Percentiles rank a stretch among this genome's conserved stretches.
Conservation (phyloP, 2,888 invertebrate genomes). For the Meganola albula region DNA sequence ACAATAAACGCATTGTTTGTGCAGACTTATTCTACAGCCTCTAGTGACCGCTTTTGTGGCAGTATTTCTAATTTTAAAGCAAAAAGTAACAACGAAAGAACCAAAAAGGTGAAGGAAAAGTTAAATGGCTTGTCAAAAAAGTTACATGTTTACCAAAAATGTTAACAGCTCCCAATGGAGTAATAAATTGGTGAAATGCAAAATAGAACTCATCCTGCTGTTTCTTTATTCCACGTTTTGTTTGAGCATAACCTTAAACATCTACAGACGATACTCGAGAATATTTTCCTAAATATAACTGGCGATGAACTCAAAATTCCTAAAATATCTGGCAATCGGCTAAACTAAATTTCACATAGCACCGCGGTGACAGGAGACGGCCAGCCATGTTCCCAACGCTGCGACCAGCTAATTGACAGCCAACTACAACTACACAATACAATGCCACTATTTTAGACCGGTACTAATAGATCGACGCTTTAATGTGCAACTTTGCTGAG, state of each 20-base stretch:
- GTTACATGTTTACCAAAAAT: no score
- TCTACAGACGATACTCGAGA: no score
- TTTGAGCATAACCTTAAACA: no score
- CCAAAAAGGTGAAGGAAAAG: no score
- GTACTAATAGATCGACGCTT: slow-evolving; percentile 29
- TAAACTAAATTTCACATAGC: slow-evolving; percentile 22
- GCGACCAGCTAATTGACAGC: slow-evolving; percentile 42
- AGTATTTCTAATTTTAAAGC: no score
- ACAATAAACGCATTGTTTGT: not conserved
- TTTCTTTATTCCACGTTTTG: no score
- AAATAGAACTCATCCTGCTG: no score
- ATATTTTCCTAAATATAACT: slow-evolving; percentile 2
- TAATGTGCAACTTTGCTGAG: slow-evolving; percentile 14
- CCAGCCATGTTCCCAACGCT: slow-evolving; percentile 17
- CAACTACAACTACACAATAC: slow-evolving; percentile 26
- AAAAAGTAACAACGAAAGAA: no score
- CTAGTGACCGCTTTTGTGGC: not conserved
- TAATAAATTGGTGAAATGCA: no score
- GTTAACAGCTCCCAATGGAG: no score
- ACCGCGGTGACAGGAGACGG: slow-evolving; percentile 22
- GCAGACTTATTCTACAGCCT: not conserved
- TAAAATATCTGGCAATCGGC: slow-evolving; percentile 19
- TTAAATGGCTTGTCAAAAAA: no score
- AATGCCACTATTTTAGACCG: slow-evolving; percentile 25
- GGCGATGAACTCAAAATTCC: slow-evolving; percentile 13